Evolutionary conservation across 2,888 invertebrate genomes (phyloP).

Genomic region (Sesia apiformis): DNA sequence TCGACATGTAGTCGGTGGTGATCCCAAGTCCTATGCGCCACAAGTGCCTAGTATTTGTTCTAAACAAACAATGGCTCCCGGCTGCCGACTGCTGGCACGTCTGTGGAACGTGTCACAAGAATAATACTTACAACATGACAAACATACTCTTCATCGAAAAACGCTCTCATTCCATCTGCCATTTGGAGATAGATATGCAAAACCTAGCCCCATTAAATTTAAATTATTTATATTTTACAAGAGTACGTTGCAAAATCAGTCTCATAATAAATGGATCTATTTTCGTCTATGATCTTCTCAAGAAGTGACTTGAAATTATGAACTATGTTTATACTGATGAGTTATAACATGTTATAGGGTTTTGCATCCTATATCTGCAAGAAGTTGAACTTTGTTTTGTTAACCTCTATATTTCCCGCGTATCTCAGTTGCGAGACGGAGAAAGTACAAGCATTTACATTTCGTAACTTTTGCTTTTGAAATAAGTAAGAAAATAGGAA

Average conservation of each 20-base stretch:
- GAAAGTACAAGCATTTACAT: constrained; percentile 51
- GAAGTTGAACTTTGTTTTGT: constrained; percentile 55
- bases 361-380: constrained; percentile 37
- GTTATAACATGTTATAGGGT: constrained; percentile 16
- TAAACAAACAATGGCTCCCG: constrained; percentile 49
- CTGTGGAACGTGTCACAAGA: constrained; percentile 34
- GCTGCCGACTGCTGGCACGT: constrained; percentile 36
- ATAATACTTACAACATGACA: constrained; percentile 40
- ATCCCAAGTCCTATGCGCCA: constrained; percentile 33
- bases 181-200: not conserved
- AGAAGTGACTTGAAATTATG: not conserved
- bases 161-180: constrained; percentile 6
- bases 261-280: constrained; percentile 1
- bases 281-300: not conserved
- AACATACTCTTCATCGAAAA: constrained; percentile 20
- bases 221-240: not conserved
- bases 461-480: constrained; percentile 51
- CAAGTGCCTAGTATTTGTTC: constrained; percentile 59
- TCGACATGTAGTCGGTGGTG: constrained; percentile 24
- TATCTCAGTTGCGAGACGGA: constrained; percentile 53
- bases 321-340: not conserved
- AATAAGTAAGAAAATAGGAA: constrained; percentile 15
- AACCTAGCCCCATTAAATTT: not conserved
- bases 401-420: constrained; percentile 61
- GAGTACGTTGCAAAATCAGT: constrained; percentile 16